A percentile compares a stretch with the other conserved stretches of the same genome.
Evolutionary conservation across 2,797 vertebrate genomes (phyloP).

Genomic region (Lophotriccus pileatus): DNA sequence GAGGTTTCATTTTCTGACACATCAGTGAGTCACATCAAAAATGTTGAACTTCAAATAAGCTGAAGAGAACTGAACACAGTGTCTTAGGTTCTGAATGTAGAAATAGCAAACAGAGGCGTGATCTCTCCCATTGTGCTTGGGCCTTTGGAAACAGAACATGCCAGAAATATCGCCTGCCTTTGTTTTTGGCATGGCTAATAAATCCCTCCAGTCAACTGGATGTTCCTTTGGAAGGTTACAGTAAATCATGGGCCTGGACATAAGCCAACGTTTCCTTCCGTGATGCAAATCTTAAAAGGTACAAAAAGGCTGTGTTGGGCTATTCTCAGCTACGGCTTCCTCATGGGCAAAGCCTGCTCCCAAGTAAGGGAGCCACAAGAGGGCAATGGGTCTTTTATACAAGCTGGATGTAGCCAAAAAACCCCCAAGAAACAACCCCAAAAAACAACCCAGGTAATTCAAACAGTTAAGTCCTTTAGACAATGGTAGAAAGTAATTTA

Average conservation of each 20-base stretch:
- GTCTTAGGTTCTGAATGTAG: neutral
- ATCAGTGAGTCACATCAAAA: neutral
- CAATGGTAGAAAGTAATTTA: neutral
- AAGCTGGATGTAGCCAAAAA: neutral
- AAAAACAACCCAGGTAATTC: neutral
- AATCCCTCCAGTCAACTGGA: conserved; percentile 18
- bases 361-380: neutral
- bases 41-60: neutral
- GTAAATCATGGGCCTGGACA: conserved; percentile 7
- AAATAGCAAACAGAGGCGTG: neutral
- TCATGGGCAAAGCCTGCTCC: neutral
- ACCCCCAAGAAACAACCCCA: too few species aligned
- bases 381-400: conserved; percentile 17
- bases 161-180: neutral
- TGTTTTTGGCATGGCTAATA: conserved; percentile 62
- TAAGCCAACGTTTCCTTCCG: neutral
- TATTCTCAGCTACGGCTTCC: neutral
- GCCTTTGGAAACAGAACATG: conserved; percentile 1
- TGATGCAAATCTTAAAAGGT: conserved; percentile 1
- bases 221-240: conserved; percentile 20
- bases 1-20: neutral
- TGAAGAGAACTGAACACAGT: neutral
- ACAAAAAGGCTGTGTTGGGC: neutral
- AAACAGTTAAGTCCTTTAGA: neutral
- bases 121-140: neutral